These are phyloP conservation scores for Buphagus erythrorhynchus DNA, from an alignment of 2,797 vertebrate species.

Conservation along the genomic window DNA sequence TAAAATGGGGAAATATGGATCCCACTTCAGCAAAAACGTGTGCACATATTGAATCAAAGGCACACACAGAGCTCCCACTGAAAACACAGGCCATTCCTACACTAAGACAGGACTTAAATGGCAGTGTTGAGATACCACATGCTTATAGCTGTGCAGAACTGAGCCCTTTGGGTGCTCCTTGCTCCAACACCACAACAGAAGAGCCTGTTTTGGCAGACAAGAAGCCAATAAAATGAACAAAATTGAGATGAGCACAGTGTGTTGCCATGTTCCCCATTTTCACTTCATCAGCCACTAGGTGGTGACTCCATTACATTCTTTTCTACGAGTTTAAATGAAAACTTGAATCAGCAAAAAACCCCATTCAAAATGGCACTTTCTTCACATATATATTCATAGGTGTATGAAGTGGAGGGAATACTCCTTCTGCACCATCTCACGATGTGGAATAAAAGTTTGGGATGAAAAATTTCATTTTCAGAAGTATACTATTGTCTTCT, in stretches of 20 bases:
- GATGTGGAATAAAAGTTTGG: background rate
- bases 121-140: background rate
- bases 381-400: background rate
- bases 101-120: background rate
- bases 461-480: background rate
- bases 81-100: background rate
- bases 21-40: background rate
- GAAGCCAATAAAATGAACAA: background rate
- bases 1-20: background rate
- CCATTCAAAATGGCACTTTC: background rate
- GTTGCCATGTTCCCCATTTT: accelerated
- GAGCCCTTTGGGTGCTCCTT: background rate
- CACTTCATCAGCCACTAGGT: background rate
- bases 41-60: background rate
- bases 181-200: background rate
- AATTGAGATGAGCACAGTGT: background rate
- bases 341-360: background rate
- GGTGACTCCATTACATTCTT: background rate
- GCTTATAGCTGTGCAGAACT: background rate
- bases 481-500: background rate
- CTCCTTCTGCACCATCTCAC: background rate
- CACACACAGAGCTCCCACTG: background rate
- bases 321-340: background rate
- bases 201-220: background rate
- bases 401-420: background rate